Evolutionary conservation across 2,888 invertebrate species (phyloP), one percentile per base, ranked within the genome.

Genomic region (Cerastis leucographa): DNA sequence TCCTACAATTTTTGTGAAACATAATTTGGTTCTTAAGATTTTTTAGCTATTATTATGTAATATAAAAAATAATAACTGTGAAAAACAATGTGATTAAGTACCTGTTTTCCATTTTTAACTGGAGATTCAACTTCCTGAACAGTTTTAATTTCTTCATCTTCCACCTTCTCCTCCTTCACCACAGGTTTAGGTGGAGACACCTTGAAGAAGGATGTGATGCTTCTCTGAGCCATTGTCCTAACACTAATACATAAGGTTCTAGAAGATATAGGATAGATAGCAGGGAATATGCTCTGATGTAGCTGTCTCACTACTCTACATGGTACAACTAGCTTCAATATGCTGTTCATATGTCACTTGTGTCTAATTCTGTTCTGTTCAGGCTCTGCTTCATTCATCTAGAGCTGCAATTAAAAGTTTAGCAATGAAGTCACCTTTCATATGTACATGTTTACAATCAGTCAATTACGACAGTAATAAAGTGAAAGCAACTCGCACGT

Each of bases 131-230:
- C 75, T 64, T 78, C 42, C 11, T 14, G 68, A 40, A 83, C 80
- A 72, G 83, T 51, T 90, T 80, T 73, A 80, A 81, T 44, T 80
- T 61, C 84, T 76, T 76, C 76, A 8, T 69, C n/a, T 4, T 78
- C 74, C 8, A 35, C 11, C 1, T 73, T 73, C 14, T 78, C 83
- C 9, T 69, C 65, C 49, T 84, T 80, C 6, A 78, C 73, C 29
- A 70, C 71, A 17, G 87, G 71, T 83, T 94, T 95, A 44, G 95
- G 94, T 0, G 96, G 95, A 14, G 94, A 93, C 64, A 90, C 90
- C 80, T 94, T 94, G 82, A 97, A 97, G 83, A 96, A 97, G 0
- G 96, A 96, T 19, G 93, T 96, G 56, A 97, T 97, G 81, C 94
- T 96, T 85, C 93, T 94, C 85, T 97, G 97, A 3, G 97, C 91